A percentile compares a stretch with the other conserved stretches of the same genome.
Conservation (phyloP, 2,113 vertebrate species). For the Gavialis gangeticus region DNA sequence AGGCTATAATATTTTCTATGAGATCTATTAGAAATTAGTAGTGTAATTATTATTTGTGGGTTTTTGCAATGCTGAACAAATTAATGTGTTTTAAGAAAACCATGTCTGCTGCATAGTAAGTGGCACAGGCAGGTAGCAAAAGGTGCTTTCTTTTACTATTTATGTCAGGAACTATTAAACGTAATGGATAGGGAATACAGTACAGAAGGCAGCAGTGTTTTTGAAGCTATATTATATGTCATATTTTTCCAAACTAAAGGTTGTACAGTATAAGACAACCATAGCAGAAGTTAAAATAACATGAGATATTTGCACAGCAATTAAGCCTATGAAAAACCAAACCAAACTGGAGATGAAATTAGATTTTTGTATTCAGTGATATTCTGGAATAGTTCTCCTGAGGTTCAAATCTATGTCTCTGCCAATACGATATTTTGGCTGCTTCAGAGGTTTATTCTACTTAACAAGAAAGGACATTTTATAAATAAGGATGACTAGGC, state of each 20-base stretch:
- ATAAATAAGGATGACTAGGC: not conserved
- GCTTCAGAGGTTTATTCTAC: not conserved
- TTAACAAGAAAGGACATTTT: not conserved
- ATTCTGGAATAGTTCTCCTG: not conserved
- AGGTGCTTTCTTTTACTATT: not conserved
- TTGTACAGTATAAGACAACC: not conserved
- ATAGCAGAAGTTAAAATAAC: not conserved
- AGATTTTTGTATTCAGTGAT: not conserved
- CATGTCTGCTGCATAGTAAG: not conserved
- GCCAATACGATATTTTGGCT: not conserved
- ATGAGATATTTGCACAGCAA: not conserved
- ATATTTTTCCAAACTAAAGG: not conserved
- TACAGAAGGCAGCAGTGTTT: not conserved
- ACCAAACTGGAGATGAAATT: not conserved
- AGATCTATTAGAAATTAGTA: conserved; percentile 39
- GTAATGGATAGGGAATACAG: not conserved
- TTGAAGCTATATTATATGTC: not conserved
- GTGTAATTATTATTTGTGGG: conserved; percentile 7
- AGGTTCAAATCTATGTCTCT: not conserved
- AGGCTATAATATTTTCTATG: not conserved
- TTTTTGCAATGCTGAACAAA: not conserved
- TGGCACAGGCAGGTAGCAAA: not conserved
- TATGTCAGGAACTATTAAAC: not conserved
- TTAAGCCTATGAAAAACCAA: not conserved
- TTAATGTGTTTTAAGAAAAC: not conserved